A percentile compares a stretch with the other conserved stretches of the same genome.
phyloP scores from a whole-genome alignment of 1,140 invertebrate species.

The Ceratitis capitata region DNA sequence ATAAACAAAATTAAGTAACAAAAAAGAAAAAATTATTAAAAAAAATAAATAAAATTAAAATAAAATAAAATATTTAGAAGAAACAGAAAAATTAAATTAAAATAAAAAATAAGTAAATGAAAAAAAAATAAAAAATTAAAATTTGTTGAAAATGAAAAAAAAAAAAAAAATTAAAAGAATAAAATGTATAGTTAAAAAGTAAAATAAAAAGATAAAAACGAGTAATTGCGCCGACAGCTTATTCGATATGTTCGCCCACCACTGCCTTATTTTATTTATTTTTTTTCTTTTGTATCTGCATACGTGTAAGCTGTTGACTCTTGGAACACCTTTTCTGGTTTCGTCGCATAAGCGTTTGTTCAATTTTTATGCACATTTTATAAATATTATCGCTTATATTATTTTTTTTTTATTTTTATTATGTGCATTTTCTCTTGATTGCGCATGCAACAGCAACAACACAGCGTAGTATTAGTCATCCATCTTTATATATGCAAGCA shows the following conservation, averaged over 20 bases:
- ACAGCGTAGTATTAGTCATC: neutral
- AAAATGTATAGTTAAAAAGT: neutral
- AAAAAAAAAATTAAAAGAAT: too few relatives aligned
- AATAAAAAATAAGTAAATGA: too few relatives aligned
- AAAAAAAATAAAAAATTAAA: too few relatives aligned
- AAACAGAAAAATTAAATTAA: too few relatives aligned
- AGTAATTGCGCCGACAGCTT: neutral
- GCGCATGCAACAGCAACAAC: neutral
- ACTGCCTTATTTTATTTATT: neutral
- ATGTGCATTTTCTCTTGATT: neutral
- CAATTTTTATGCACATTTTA: neutral
- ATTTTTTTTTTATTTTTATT: neutral
- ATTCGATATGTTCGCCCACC: neutral
- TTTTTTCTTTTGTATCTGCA: neutral
- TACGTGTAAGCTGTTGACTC: neutral
- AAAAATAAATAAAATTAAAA: too few relatives aligned
- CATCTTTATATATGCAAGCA: neutral
- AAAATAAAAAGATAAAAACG: neutral
- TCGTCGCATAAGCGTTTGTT: neutral
- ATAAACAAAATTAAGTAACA: too few relatives aligned
- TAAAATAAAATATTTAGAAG: too few relatives aligned
- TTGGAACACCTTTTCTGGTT: conserved; percentile 11
- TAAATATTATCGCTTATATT: neutral
- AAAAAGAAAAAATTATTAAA: too few relatives aligned
- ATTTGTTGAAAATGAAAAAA: too few relatives aligned